Evolutionary conservation across 2,888 invertebrate genomes (phyloP).

Genomic region (Rhamphomyia laevipes): DNA sequence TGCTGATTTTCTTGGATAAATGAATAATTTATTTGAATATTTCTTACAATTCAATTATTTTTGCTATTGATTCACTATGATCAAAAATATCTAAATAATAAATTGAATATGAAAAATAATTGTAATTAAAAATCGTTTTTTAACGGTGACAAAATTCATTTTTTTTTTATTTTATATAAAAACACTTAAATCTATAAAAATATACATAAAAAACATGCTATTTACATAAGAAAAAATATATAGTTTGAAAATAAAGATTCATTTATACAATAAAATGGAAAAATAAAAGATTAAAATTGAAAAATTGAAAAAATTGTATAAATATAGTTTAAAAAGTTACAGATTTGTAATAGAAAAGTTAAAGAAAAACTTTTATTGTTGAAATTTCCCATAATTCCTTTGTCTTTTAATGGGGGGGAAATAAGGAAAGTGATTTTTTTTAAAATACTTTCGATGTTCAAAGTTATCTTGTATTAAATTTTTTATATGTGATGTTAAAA

Average conservation of each 20-base stretch:
- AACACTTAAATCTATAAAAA: conserved; percentile 15
- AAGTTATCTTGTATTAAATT: neutral
- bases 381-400: too few relatives aligned
- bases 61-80: neutral
- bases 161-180: conserved; percentile 31
- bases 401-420: too few relatives aligned
- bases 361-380: too few relatives aligned
- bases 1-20: too few relatives aligned
- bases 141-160: conserved; percentile 39
- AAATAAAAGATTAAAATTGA: conserved; percentile 23
- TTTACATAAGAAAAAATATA: conserved; percentile 32
- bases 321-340: neutral
- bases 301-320: conserved; percentile 7
- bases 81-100: neutral
- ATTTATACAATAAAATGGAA: conserved; percentile 24
- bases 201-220: conserved; percentile 16
- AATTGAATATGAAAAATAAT: neutral
- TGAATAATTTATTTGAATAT: too few relatives aligned
- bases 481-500: neutral
- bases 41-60: too few relatives aligned
- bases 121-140: conserved; percentile 13
- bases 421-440: too few relatives aligned
- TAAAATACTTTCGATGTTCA: too few relatives aligned
- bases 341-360: too few relatives aligned
- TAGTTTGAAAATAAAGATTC: conserved; percentile 30